Conservation (phyloP, 1,140 invertebrate species). For the Adelges cooleyi region DNA sequence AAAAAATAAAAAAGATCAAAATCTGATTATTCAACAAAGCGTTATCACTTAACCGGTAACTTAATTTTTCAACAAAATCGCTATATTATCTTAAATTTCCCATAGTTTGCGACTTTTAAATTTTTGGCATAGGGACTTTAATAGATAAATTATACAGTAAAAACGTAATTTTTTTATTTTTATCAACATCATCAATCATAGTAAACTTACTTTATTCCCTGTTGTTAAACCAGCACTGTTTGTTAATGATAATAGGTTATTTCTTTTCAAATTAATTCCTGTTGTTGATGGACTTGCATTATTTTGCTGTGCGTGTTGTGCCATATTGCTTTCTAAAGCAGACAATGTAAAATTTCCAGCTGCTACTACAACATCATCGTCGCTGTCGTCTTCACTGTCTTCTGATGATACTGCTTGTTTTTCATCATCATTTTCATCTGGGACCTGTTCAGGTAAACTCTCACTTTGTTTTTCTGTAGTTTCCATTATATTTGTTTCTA, state of each 20-base stretch:
- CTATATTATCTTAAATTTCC: too few species aligned
- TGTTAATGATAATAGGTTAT: conserved; percentile 16
- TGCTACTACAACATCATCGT: conserved; percentile 72
- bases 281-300: conserved; percentile 40
- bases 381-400: conserved; percentile 57
- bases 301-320: conserved; percentile 52
- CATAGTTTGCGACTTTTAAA: too few species aligned
- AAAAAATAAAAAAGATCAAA: too few species aligned
- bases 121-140: too few species aligned
- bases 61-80: too few species aligned
- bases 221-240: conserved; percentile 9
- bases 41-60: too few species aligned
- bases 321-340: conserved; percentile 48
- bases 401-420: conserved; percentile 50
- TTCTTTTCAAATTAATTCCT: conserved; percentile 23
- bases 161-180: too few species aligned
- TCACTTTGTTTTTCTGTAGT: not conserved
- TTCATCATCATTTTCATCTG: conserved; percentile 43
- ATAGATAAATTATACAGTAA: too few species aligned
- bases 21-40: too few species aligned
- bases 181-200: too few species aligned
- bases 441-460: not conserved
- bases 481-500: not conserved
- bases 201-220: conserved; percentile 9
- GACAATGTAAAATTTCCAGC: conserved; percentile 57